phyloP scores from a whole-genome alignment of 2,888 invertebrate genomes.

The Drosophila mimica region DNA sequence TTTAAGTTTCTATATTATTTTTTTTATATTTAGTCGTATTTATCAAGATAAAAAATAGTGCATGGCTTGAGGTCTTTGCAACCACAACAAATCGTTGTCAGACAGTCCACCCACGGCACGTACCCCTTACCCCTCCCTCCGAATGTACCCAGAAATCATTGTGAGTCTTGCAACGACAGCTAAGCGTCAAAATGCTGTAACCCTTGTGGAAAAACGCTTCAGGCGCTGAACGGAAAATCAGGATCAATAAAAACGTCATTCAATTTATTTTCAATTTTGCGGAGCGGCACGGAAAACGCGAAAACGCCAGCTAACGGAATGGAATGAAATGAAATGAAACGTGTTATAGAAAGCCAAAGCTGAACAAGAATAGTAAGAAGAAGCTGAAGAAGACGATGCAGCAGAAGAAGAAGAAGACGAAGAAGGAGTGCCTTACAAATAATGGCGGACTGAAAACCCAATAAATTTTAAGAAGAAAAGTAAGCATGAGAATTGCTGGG shows the following conservation, averaged over 20 bases:
- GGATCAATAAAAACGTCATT: conserved; percentile 81
- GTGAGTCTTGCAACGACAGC: conserved; percentile 56
- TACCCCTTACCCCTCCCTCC: background rate
- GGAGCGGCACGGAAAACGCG: conserved; percentile 36
- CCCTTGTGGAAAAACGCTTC: conserved; percentile 36
- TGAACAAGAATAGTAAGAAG: background rate
- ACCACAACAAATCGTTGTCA: conserved; percentile 37
- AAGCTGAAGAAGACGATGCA: background rate
- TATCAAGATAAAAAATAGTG: conserved; percentile 3
- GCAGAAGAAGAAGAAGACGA: background rate
- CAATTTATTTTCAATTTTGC: conserved; percentile 81
- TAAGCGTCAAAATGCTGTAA: conserved; percentile 73
- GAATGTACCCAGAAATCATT: background rate
- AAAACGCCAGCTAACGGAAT: conserved; percentile 42
- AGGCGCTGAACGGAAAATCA: conserved; percentile 68
- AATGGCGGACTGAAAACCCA: conserved; percentile 79
- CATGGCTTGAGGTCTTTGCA: conserved; percentile 17
- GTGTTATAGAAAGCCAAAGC: conserved; percentile 18
- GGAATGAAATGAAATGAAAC: conserved; percentile 42
- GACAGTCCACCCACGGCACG: conserved; percentile 1
- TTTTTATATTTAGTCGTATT: background rate
- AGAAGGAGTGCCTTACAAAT: conserved; percentile 70
- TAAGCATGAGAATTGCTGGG: conserved; percentile 36
- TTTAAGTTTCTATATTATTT: too few species aligned
- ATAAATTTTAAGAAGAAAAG: conserved; percentile 79